A percentile compares a stretch with the other conserved stretches of the same genome.
These are phyloP conservation scores for Syngnathoides biaculeatus DNA, from an alignment of 2,113 vertebrate genomes.

Conservation along the genomic window DNA sequence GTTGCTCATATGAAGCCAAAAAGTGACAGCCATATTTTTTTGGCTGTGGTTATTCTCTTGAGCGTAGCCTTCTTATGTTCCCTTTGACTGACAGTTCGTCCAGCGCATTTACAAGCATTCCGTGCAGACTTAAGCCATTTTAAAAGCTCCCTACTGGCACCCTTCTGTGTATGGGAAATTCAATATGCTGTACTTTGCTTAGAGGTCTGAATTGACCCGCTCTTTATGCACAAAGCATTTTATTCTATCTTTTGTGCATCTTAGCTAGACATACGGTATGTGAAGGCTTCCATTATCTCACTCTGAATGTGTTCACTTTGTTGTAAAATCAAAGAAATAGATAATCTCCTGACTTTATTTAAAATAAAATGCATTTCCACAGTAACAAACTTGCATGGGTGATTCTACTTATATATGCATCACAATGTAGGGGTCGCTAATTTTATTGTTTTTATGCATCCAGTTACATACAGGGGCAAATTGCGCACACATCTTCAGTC, in stretches of 20 bases:
- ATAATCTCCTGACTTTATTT: neutral
- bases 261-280: conserved; percentile 25
- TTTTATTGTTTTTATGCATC: too few species aligned
- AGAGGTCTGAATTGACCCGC: conserved; percentile 38
- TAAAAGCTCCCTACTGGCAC: conserved; percentile 29
- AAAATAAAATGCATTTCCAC: neutral
- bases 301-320: neutral
- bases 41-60: conserved; percentile 19
- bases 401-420: neutral
- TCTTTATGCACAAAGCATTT: conserved; percentile 26
- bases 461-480: too few species aligned
- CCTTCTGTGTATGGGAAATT: conserved; percentile 40
- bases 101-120: conserved; percentile 7
- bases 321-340: neutral
- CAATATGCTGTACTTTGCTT: conserved; percentile 40
- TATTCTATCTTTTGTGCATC: conserved; percentile 8
- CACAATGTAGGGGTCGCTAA: neutral
- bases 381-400: neutral
- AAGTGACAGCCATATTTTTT: conserved; percentile 4
- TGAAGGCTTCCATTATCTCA: conserved; percentile 18
- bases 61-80: conserved; percentile 28
- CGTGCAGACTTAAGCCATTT: conserved; percentile 17
- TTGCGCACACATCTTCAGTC: too few species aligned
- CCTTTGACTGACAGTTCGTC: conserved; percentile 25
- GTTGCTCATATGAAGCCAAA: conserved; percentile 21